Evolutionary conservation across 1,140 invertebrate species (phyloP), one percentile per base, ranked within the genome.

Genomic region (Brachionus sp.): DNA sequence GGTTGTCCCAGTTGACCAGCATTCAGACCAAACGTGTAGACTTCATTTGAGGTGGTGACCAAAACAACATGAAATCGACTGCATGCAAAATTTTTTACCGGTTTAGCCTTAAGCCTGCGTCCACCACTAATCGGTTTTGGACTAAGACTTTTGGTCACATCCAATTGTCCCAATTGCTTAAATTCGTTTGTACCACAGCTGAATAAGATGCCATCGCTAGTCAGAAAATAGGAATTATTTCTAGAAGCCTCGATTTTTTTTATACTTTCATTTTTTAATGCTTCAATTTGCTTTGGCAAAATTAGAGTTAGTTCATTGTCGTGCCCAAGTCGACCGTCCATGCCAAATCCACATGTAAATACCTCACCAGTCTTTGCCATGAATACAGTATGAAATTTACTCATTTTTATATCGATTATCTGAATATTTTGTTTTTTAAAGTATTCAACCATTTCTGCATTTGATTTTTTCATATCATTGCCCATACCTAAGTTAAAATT

Each of bases 1-100:
- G 37, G 39, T 39, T 82, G 80, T 84, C 93, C 93, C 44, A 94
- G 86, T 86, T 94, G 93, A 44, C 93, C 93, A 77, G 91, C 90
- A 89, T 94, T 93, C 0, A 92, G 88, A 12, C 93, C 93, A 91
- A 92, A 93, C 0, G 91, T 91, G 85, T 89, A 93, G 0, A 93
- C 86, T 37, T 82, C 57, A 23, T 66, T 68, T 73, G 88, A 89
- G 39, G 89, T 87, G 46, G 91, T 92, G 90, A 91, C 93, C 0
- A 93, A 90, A 0, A 93, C 91, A 7, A 92, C 91, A 87, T 94
- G 93, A 85, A 91, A 92, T 6, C 90, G 88, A 0, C 90, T 91
- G 10, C 92, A 91, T 85, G 90, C 90, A 25, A 93, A 87, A 0
- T 92, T 92, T 19, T 85, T 84, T 39, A 90, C 86, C 3, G 85